Evolutionary conservation across 2,888 invertebrate species (phyloP).

Genomic region (Parelbella ahira): DNA sequence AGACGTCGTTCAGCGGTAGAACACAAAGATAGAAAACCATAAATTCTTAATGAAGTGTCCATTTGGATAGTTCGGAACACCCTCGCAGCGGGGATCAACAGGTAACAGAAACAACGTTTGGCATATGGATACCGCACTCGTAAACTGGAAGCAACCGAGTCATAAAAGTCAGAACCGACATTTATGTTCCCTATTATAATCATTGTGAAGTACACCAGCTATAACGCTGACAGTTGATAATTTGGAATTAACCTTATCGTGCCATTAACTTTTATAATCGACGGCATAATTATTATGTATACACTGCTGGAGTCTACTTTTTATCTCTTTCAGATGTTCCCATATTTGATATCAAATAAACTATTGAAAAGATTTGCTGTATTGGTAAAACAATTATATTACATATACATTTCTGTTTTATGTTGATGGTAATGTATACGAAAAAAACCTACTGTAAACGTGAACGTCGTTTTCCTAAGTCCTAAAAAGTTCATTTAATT

Average conservation of each 20-base stretch:
- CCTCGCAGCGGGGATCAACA: slow-evolving; percentile 40
- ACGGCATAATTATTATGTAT: too few relatives aligned
- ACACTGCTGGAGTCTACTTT: too few relatives aligned
- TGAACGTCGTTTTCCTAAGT: too few relatives aligned
- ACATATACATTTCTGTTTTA: too few relatives aligned
- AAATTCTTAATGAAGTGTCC: slow-evolving; percentile 60
- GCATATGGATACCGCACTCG: slow-evolving; percentile 17
- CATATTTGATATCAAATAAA: too few relatives aligned
- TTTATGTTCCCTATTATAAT: slow-evolving; percentile 15
- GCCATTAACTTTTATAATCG: too few relatives aligned
- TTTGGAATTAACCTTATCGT: not conserved
- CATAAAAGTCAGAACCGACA: slow-evolving; percentile 22
- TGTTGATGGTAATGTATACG: too few relatives aligned
- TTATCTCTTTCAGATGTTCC: too few relatives aligned
- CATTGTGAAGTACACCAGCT: slow-evolving; percentile 7
- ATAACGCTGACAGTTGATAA: slow-evolving; percentile 5
- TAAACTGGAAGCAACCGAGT: slow-evolving; percentile 22
- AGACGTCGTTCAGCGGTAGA: slow-evolving; percentile 37
- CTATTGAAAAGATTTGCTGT: too few relatives aligned
- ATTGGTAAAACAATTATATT: too few relatives aligned
- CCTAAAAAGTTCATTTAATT: too few relatives aligned
- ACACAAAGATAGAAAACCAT: slow-evolving; percentile 46
- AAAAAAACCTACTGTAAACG: too few relatives aligned
- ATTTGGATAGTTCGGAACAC: slow-evolving; percentile 34
- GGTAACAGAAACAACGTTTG: slow-evolving; percentile 16